Conservation (phyloP, 2,113 vertebrate species). For the Chrysochloris asiatica region DNA sequence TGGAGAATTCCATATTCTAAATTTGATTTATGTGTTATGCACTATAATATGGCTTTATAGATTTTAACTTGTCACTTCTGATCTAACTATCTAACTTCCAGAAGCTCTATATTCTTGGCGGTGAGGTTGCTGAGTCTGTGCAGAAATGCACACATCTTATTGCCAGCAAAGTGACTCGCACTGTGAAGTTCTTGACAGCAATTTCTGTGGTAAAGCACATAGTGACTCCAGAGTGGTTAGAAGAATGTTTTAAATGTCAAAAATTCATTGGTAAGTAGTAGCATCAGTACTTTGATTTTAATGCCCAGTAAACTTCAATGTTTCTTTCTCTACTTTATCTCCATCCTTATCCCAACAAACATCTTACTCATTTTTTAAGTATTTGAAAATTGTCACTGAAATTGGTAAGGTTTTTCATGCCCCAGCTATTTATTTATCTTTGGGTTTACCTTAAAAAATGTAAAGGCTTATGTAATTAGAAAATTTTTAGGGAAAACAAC, state of each 20-base stretch:
- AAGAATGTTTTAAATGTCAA: conserved; percentile 96
- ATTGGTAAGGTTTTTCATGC: no score
- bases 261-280: conserved; percentile 90
- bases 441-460: no score
- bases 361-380: neutral
- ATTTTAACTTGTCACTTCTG: neutral
- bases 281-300: neutral
- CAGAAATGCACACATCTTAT: conserved; percentile 95
- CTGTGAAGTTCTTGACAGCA: conserved; percentile 97
- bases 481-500: neutral
- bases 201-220: conserved; percentile 96
- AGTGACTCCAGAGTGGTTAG: conserved; percentile 95
- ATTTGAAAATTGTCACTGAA: neutral
- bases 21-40: no score
- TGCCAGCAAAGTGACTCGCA: conserved; percentile 95
- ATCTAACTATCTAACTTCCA: conserved; percentile 74
- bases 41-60: accelerated
- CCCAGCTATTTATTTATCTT: neutral
- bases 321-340: neutral
- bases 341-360: neutral
- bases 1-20: neutral
- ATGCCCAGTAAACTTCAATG: neutral
- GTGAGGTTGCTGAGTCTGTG: conserved; percentile 92
- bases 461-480: neutral
- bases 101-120: conserved; percentile 95